Base-by-base conservation (phyloP, 2,888 invertebrate species). In the Bibio marci region DNA sequence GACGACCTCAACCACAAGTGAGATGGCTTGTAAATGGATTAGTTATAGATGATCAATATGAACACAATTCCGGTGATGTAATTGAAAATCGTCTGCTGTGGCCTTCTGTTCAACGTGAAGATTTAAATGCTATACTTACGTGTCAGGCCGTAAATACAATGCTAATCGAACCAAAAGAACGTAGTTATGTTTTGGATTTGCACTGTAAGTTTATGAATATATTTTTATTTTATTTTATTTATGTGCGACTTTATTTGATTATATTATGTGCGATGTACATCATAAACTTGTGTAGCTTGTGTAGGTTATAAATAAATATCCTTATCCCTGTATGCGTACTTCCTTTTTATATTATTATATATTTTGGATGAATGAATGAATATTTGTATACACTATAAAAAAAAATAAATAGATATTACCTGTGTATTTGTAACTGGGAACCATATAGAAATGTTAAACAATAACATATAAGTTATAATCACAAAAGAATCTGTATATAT, bases 91-190 rank as follows among this genome's bases (percentile, higher is more conserved):
- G 80, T 50, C 70, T 79, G 47, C 66, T 73, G 39, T 76, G 83
- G 75, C 76, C 76, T 36, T 71, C 77, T 35, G 72, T 86, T 46
- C 69, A 76, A 41, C 69, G 88, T 41, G 74, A 77, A 19, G 82
- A 87, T 66, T 73, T 87, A 52, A 82, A 86, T 49, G 78, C 83
- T 15, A 76, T 83, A 47, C 86, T 86, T 65, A 86, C 83, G 41
- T 90, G 88, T 56, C 82, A 85, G 58, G 86, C 88, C 18, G 69
- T 78, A 53, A 90, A 90, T 65, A 87, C 86, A 40, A 73, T 76
- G 52, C 71, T 87, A 40, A 80, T 82, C 39, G 79, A 81, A 50
- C 79, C 85, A 10, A 77, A 76, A 57, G 80, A 80, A 58, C 71
- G 79, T 13, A 74, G 79, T 22, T 72, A 83, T 38, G 71, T 77